Conservation (phyloP, 2,888 invertebrate species). For the Nemoura dubitans region DNA sequence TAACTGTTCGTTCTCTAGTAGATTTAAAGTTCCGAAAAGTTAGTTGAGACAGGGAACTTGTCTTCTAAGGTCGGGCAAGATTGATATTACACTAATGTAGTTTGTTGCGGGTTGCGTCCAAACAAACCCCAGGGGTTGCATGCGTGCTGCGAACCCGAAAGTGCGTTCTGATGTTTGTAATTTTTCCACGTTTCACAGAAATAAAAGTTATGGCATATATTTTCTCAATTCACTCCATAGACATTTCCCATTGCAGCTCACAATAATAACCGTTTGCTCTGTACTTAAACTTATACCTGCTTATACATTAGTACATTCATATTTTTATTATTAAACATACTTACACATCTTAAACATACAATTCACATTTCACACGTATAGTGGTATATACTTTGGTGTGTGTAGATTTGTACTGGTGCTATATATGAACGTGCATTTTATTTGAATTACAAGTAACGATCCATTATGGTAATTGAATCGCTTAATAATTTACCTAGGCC, state of each 20-base stretch:
- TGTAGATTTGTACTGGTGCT: no score
- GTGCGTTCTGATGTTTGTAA: conserved; percentile 46
- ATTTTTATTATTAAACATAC: no score
- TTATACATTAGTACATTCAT: no score
- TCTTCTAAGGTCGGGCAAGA: background rate
- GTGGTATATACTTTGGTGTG: no score
- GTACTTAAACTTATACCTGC: no score
- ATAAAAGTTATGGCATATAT: conserved; percentile 31
- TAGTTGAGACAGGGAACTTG: background rate
- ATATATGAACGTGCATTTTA: no score
- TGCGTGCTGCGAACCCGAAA: conserved; percentile 32
- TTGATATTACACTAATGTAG: background rate
- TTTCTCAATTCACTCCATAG: background rate
- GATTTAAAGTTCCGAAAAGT: background rate
- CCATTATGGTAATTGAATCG: conserved; percentile 19
- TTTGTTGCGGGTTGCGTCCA: background rate
- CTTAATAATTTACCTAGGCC: conserved; percentile 7
- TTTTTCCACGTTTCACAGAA: conserved; percentile 39
- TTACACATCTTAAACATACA: no score
- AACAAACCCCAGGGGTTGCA: conserved; percentile 14
- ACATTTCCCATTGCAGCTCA: background rate
- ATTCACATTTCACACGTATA: no score
- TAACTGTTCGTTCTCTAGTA: background rate
- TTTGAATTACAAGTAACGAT: conserved; percentile 17
- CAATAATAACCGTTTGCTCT: no score